Evolutionary conservation across 2,113 vertebrate species (phyloP), one percentile per base, ranked within the genome.

Genomic region (Accipiter cooperii): DNA sequence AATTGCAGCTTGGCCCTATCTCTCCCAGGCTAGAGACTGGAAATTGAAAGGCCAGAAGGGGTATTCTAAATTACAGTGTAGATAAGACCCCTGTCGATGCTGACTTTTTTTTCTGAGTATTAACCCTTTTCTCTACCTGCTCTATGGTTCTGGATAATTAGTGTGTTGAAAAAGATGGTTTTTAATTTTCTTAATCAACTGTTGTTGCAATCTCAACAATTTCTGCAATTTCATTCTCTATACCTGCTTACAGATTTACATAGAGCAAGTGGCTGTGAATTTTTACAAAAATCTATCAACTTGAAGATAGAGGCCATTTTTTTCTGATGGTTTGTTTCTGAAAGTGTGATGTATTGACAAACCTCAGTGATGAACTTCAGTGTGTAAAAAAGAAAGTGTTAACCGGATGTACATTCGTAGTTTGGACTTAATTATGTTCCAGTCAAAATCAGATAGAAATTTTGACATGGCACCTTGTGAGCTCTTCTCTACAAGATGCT

Each of bases 1-100:
- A 93, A 93, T 93, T 96, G 66, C 63, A 92, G 82, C 38, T 76
- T 77, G 28, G 22, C 7, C 58, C 71, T 90, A 91, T 92, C 63
- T 95, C 68, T 92, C 66, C 49, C 28, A 88, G 17, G 66, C 20
- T 84, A 46, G 63, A 88, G 52, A 86, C 18, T 90, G 46, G 64
- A 90, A 95, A 89, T 49, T 86, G 82, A 86, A 95, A 90, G 71
- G 64, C 82, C 52, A 63, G 47, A 66, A 61, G 38, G 17, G 40
- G 29, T 71, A 74, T 66, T 84, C 51, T 58, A 95, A 95, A 92
- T 86, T 80, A 29, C 42, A 86, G 17, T 63, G 38, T 29, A 70
- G 90, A 81, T 86, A 95, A 92, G 34, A 54, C 46, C 5, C 40
- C 52, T 61, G 38, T 38, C 2, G 0, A 51, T 17, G 13, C 36